A percentile compares a stretch with the other conserved stretches of the same genome.
Evolutionary conservation across 2,888 invertebrate genomes (phyloP).

Genomic region (Ichneumoninae sp.): DNA sequence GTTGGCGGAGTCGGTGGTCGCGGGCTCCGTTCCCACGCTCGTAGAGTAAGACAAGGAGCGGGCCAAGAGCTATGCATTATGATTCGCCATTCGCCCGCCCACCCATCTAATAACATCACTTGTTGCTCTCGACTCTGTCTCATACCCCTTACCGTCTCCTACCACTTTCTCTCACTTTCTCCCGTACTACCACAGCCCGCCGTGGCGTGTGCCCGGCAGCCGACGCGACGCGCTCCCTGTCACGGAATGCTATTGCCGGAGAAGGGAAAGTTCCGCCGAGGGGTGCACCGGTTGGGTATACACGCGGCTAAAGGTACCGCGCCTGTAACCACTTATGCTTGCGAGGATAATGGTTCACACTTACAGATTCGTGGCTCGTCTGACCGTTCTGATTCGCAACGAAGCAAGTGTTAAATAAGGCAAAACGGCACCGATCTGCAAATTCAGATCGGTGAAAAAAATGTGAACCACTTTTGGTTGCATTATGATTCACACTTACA

Average conservation of each 20-base stretch:
- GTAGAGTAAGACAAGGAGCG: constrained; percentile 77
- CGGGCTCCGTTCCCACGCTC: constrained; percentile 35
- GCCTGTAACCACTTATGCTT: constrained; percentile 47
- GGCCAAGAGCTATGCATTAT: constrained; percentile 82
- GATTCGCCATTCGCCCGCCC: constrained; percentile 78
- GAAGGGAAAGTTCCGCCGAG: constrained; percentile 53
- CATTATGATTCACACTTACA: too few relatives aligned
- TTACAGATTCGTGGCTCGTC: background rate
- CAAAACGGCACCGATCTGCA: too few relatives aligned
- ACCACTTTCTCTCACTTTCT: constrained; percentile 56
- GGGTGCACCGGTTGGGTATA: constrained; percentile 10
- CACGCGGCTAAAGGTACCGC: constrained; percentile 8
- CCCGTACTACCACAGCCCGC: constrained; percentile 46
- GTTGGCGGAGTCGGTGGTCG: constrained; percentile 63
- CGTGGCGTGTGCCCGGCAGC: constrained; percentile 33
- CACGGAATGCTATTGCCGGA: constrained; percentile 57
- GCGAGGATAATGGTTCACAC: background rate
- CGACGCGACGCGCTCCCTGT: constrained; percentile 12
- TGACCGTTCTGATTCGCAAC: background rate
- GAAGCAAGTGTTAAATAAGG: background rate
- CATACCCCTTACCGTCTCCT: constrained; percentile 41
- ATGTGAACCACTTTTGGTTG: background rate
- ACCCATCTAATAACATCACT: constrained; percentile 83
- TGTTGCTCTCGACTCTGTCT: constrained; percentile 77
- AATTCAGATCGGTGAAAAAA: background rate